Percentiles rank a stretch among this genome's conserved stretches.
These are phyloP conservation scores for Hestina assimilis DNA, from an alignment of 1,140 invertebrate species.

Conservation along the genomic window DNA sequence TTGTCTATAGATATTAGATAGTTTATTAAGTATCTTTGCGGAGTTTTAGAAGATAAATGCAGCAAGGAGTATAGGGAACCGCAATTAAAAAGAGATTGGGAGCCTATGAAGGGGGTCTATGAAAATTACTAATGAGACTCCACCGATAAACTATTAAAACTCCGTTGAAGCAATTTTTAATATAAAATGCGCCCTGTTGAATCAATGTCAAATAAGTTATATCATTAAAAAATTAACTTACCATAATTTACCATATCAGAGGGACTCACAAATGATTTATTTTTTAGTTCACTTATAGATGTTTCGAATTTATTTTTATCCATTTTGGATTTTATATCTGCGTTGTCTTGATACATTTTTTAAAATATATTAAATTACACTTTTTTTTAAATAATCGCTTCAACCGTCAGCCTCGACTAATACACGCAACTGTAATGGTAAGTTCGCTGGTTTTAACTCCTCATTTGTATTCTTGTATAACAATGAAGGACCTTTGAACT, in stretches of 20 bases:
- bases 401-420: background rate
- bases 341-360: conserved; percentile 57
- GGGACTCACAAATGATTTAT: conserved; percentile 54
- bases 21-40: too few species aligned
- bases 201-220: background rate
- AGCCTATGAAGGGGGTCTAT: too few species aligned
- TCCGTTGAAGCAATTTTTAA: too few species aligned
- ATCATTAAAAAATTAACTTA: conserved; percentile 30
- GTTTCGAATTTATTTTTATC: conserved; percentile 64
- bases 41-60: too few species aligned
- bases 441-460: background rate
- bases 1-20: too few species aligned
- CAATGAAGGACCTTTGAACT: conserved; percentile 59
- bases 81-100: too few species aligned
- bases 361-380: background rate
- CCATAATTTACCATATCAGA: conserved; percentile 59
- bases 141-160: too few species aligned
- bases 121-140: too few species aligned
- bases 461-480: conserved; percentile 53
- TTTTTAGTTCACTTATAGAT: conserved; percentile 63
- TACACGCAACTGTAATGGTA: background rate
- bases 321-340: conserved; percentile 27
- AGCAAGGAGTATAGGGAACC: too few species aligned
- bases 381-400: background rate
- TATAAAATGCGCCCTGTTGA: too few species aligned